Conservation (phyloP, 2,113 vertebrate genomes). For the Aspiorhynchus laticeps region DNA sequence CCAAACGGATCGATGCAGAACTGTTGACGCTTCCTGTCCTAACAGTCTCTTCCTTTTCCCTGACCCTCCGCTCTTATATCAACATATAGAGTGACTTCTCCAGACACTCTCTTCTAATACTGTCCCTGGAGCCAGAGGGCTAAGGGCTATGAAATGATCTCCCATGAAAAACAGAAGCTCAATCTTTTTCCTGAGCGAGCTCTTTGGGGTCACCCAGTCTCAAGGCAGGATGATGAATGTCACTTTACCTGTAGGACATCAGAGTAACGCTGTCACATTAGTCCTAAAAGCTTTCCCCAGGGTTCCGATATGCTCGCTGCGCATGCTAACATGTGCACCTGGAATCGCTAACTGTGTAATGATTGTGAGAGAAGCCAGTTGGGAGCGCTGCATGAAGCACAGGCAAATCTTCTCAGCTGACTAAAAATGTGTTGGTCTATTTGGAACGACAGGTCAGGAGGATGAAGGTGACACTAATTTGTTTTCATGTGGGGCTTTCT, state of each 20-base stretch:
- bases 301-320: slow-evolving; percentile 4
- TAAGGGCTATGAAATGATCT: slow-evolving; percentile 26
- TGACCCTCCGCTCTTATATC: slow-evolving; percentile 31
- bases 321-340: slow-evolving; percentile 21
- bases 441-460: slow-evolving; percentile 35
- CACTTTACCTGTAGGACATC: slow-evolving; percentile 26
- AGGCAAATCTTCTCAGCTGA: slow-evolving; percentile 28
- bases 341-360: slow-evolving; percentile 34
- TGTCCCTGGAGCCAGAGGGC: slow-evolving; percentile 8
- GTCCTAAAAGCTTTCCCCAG: slow-evolving; percentile 20
- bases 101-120: slow-evolving; percentile 18
- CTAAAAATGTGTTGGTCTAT: slow-evolving; percentile 17
- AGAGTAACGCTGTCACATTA: slow-evolving; percentile 7
- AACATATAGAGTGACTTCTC: slow-evolving; percentile 39
- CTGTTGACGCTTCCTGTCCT: slow-evolving; percentile 19
- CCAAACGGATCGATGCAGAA: slow-evolving; percentile 16
- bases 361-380: slow-evolving; percentile 39
- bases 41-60: slow-evolving; percentile 25
- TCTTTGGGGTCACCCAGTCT: slow-evolving; percentile 27
- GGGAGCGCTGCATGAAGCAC: slow-evolving; percentile 29
- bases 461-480: slow-evolving; percentile 70
- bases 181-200: slow-evolving; percentile 10
- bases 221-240: slow-evolving; percentile 1
- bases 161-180: slow-evolving; percentile 7
- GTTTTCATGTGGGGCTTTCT: slow-evolving; percentile 44